Evolutionary conservation across 2,888 invertebrate genomes (phyloP).

Genomic region (Stenurella melanura): DNA sequence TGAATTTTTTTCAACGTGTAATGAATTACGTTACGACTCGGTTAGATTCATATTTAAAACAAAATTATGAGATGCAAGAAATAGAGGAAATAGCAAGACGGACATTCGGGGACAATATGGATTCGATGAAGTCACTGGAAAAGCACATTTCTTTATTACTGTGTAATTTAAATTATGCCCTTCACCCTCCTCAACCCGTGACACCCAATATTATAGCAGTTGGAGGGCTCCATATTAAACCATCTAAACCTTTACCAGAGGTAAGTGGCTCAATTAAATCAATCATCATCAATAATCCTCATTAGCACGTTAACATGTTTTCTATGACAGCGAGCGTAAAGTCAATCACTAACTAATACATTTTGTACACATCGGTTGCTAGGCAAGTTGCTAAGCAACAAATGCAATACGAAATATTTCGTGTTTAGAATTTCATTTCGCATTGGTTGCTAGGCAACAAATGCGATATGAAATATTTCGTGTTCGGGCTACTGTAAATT

Average conservation of each 20-base stretch:
- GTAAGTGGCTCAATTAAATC: slow-evolving; percentile 53
- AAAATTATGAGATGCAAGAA: slow-evolving; percentile 40
- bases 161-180: slow-evolving; percentile 63
- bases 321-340: too few relatives aligned
- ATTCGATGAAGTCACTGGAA: slow-evolving; percentile 58
- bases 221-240: slow-evolving; percentile 67
- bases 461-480: too few relatives aligned
- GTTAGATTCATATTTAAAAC: slow-evolving; percentile 44
- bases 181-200: slow-evolving; percentile 64
- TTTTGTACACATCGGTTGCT: too few relatives aligned
- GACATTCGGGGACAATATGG: slow-evolving; percentile 59
- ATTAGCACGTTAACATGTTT: too few relatives aligned
- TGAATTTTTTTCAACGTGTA: slow-evolving; percentile 59
- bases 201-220: slow-evolving; percentile 69
- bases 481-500: too few relatives aligned
- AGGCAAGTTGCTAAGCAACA: too few relatives aligned
- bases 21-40: slow-evolving; percentile 54
- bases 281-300: too few relatives aligned
- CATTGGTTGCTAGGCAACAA: too few relatives aligned
- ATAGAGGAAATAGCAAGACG: slow-evolving; percentile 54
- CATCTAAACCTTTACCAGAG: slow-evolving; percentile 60
- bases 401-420: too few relatives aligned
- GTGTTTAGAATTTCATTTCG: too few relatives aligned
- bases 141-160: slow-evolving; percentile 63
- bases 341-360: too few relatives aligned